Conservation (phyloP, 2,797 vertebrate genomes). For the Thamnophis elegans region DNA sequence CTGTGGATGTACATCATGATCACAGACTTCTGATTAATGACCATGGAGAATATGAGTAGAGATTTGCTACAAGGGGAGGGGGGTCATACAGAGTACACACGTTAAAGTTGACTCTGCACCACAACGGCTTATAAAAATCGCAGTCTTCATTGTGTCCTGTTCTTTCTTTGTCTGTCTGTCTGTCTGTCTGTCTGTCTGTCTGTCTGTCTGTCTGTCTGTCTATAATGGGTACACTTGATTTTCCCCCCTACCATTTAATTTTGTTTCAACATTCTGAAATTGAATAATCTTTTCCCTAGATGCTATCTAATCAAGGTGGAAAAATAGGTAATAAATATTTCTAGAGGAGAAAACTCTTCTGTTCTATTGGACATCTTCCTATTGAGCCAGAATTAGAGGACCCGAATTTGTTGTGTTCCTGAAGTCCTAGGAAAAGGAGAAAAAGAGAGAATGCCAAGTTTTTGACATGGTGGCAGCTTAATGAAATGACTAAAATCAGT, state of each 20-base stretch:
- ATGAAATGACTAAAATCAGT: background rate
- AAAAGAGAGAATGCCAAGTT: background rate
- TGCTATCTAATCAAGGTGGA: background rate
- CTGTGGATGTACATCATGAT: constrained; percentile 11
- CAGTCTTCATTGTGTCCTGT: background rate
- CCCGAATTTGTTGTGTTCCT: background rate
- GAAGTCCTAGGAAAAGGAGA: background rate
- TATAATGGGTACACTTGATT: background rate
- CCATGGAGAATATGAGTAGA: constrained; percentile 19
- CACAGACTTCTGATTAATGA: constrained; percentile 27
- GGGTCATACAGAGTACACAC: constrained; percentile 10
- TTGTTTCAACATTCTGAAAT: background rate
- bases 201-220: background rate
- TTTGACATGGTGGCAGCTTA: background rate
- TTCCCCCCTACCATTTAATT: background rate
- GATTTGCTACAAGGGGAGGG: constrained; percentile 3
- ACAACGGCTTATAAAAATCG: background rate
- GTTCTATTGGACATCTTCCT: background rate
- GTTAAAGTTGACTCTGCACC: constrained; percentile 9
- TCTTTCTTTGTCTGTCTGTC: background rate
- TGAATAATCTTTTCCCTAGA: background rate
- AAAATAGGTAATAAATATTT: background rate
- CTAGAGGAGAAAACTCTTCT: background rate
- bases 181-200: background rate
- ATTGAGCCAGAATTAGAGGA: background rate